These are phyloP conservation scores for Cyprinodon variegatus DNA, from an alignment of 2,113 vertebrate genomes.

Conservation along the genomic window DNA sequence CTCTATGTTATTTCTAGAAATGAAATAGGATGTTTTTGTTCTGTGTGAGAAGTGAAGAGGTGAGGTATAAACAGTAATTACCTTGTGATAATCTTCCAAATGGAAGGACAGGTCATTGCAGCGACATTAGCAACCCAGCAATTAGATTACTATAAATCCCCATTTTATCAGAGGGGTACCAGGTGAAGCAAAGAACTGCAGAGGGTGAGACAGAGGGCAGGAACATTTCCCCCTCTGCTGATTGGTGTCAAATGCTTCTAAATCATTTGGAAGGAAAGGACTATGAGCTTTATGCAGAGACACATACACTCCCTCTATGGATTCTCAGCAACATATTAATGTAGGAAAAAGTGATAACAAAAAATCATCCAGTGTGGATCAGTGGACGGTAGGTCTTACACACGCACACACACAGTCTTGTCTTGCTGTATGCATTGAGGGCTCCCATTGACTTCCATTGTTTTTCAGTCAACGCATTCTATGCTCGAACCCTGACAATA, in stretches of 20 bases:
- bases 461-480: too few relatives aligned
- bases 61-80: constrained; percentile 43
- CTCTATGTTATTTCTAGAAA: constrained; percentile 17
- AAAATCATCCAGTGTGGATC: constrained; percentile 68
- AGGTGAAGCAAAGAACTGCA: constrained; percentile 27
- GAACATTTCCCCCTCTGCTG: constrained; percentile 52
- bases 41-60: constrained; percentile 31
- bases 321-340: constrained; percentile 59
- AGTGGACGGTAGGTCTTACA: constrained; percentile 51
- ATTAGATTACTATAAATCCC: constrained; percentile 24
- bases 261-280: constrained; percentile 66
- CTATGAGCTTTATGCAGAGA: constrained; percentile 43
- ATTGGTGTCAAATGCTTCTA: constrained; percentile 76
- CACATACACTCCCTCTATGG: constrained; percentile 18
- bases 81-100: constrained; percentile 46
- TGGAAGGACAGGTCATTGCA: constrained; percentile 30
- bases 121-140: constrained; percentile 31
- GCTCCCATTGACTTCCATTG: too few relatives aligned
- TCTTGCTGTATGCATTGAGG: too few relatives aligned
- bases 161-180: constrained; percentile 22
- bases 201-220: constrained; percentile 50
- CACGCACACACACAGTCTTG: constrained; percentile 3
- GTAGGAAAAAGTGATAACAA: constrained; percentile 29
- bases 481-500: too few relatives aligned
- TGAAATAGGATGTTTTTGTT: constrained; percentile 38